Conservation (phyloP, 2,888 invertebrate species). For the Elmis aenea region DNA sequence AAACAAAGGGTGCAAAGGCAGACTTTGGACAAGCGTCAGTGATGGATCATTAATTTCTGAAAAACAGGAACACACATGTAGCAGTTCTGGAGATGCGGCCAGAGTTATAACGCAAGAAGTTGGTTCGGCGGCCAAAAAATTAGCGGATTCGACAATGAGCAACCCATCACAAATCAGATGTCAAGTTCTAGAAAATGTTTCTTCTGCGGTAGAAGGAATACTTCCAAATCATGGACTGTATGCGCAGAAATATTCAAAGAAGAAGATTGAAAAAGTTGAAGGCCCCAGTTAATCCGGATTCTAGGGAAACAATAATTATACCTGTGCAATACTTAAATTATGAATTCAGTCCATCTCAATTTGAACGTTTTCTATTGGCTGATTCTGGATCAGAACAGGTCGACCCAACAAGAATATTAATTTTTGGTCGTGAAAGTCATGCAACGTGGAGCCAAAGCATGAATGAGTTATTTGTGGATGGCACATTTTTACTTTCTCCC, state of each 20-base stretch:
- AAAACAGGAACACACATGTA: no score
- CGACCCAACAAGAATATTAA: slow-evolving; percentile 6
- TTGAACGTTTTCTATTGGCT: slow-evolving; percentile 4
- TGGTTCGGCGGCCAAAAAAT: neutral
- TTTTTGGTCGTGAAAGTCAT: slow-evolving; percentile 6
- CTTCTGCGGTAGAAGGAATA: slow-evolving; percentile 1
- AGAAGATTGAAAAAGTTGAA: slow-evolving; percentile 1
- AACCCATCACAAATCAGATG: slow-evolving; percentile 1
- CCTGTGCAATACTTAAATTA: slow-evolving; percentile 2
- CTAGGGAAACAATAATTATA: slow-evolving; percentile 1
- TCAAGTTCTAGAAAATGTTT: no score
- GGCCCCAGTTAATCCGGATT: slow-evolving; percentile 2
- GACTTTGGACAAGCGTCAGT: no score
- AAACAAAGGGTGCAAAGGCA: no score
- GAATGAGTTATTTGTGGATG: slow-evolving; percentile 2
- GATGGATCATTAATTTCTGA: no score
- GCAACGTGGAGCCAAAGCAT: slow-evolving; percentile 1
- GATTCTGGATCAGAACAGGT: slow-evolving; percentile 3
- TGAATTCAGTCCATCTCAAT: slow-evolving; percentile 3
- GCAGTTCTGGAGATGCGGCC: no score
- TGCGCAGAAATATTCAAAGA: slow-evolving; percentile 1
- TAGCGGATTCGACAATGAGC: neutral
- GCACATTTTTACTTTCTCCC: slow-evolving; percentile 1
- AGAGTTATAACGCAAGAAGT: slow-evolving; percentile 2
- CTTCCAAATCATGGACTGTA: slow-evolving; percentile 1